phyloP scores from a whole-genome alignment of 92 coral and sea anemone species.

The Umimayanthus kanabou region DNA sequence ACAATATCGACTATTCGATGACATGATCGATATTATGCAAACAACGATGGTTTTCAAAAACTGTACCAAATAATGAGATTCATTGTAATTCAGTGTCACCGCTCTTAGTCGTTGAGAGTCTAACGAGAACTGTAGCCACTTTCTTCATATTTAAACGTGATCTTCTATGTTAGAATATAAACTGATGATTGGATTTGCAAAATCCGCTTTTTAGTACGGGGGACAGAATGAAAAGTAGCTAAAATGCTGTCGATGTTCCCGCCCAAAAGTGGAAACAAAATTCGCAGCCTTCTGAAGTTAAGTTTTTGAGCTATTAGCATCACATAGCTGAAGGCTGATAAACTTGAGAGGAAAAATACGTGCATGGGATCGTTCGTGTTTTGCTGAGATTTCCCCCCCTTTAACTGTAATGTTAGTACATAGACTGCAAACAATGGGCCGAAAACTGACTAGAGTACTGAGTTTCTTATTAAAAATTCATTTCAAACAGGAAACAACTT shows the following conservation, averaged over 20 bases:
- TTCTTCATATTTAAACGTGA: not conserved
- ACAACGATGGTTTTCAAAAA: not conserved
- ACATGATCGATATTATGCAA: not conserved
- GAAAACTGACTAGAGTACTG: not conserved
- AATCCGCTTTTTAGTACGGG: not conserved
- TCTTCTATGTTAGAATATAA: not conserved
- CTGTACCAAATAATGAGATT: not conserved
- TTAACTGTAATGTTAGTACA: not conserved
- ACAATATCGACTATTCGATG: not conserved
- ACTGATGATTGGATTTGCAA: too few relatives aligned
- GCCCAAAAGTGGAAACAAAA: not conserved
- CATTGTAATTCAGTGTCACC: not conserved
- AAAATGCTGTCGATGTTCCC: not conserved
- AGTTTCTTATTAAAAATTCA: slow-evolving; percentile 31
- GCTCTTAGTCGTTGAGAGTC: not conserved
- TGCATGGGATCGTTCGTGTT: not conserved
- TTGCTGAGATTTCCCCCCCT: not conserved
- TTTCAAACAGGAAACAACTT: slow-evolving; percentile 9
- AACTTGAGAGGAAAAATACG: not conserved
- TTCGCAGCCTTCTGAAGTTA: not conserved
- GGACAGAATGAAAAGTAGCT: slow-evolving; percentile 3
- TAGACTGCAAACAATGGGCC: not conserved
- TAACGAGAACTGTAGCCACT: not conserved
- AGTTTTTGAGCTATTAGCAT: not conserved
- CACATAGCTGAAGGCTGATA: too few relatives aligned